Percentiles rank a stretch among this genome's conserved stretches.
Evolutionary conservation across 2,113 vertebrate genomes (phyloP).

Genomic region (Petrocephalus zakoni): DNA sequence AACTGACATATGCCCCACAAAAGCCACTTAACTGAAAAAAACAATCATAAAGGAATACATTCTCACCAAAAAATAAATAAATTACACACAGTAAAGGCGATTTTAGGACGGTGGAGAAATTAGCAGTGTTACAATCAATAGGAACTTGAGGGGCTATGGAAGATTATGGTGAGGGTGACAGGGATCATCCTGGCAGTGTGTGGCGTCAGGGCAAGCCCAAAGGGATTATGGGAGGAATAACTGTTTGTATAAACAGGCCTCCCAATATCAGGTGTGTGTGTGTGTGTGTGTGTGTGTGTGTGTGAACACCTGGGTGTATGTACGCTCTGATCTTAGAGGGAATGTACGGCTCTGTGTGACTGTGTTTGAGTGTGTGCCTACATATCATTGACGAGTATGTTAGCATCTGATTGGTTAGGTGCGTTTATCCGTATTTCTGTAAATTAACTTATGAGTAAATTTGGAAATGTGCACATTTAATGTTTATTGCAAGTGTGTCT

Average conservation of each 20-base stretch:
- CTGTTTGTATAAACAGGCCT: slow-evolving; percentile 41
- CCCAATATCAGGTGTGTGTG: background rate
- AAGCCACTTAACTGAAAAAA: background rate
- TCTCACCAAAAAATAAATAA: background rate
- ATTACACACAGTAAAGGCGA: slow-evolving; percentile 12
- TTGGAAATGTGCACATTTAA: background rate
- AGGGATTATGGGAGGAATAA: slow-evolving; percentile 58
- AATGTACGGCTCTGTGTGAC: slow-evolving; percentile 9
- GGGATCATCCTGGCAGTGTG: slow-evolving; percentile 59
- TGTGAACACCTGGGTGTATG: background rate
- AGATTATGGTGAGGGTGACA: slow-evolving; percentile 63
- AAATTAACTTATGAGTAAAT: background rate
- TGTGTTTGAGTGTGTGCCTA: background rate
- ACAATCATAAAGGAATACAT: slow-evolving; percentile 14
- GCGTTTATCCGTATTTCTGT: background rate
- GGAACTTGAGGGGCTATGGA: slow-evolving; percentile 57
- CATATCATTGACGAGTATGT: background rate
- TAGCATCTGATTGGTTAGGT: background rate
- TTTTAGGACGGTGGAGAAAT: slow-evolving; percentile 48
- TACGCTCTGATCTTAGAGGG: background rate
- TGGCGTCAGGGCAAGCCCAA: slow-evolving; percentile 51
- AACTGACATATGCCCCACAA: background rate
- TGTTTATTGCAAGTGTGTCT: background rate
- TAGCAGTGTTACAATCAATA: slow-evolving; percentile 73
- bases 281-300: background rate